phyloP scores from a whole-genome alignment of 2,888 invertebrate species.

The Mythimna vitellina region DNA sequence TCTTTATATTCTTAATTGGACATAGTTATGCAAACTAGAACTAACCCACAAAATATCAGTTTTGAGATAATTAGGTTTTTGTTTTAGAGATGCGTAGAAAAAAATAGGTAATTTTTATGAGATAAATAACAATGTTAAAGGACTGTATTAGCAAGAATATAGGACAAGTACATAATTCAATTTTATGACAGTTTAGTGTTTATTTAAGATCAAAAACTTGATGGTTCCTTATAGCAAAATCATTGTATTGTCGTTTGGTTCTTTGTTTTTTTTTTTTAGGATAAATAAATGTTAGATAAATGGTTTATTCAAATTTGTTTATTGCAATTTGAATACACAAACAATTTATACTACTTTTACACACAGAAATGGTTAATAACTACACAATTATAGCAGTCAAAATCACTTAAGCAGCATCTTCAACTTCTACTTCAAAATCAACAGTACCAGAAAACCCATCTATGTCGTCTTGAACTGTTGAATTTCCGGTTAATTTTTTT shows the following conservation, averaged over 20 bases:
- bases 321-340: not conserved
- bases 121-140: not conserved
- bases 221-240: constrained; percentile 8
- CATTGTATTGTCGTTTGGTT: not conserved
- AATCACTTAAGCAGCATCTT: not conserved
- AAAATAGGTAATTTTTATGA: not conserved
- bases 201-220: not conserved
- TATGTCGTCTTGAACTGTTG: constrained; percentile 2
- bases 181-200: constrained; percentile 8
- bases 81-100: constrained; percentile 1
- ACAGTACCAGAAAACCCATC: constrained; percentile 7
- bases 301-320: not conserved
- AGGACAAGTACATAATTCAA: not conserved
- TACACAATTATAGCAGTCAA: not conserved
- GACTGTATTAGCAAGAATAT: not conserved
- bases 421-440: constrained; percentile 1
- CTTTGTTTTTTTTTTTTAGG: constrained; percentile 6
- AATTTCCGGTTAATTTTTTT: constrained; percentile 2
- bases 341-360: not conserved
- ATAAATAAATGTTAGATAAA: not conserved
- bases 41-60: constrained; percentile 4
- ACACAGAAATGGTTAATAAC: no score
- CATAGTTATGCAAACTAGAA: constrained; percentile 3
- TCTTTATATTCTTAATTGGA: no score
- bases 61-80: constrained; percentile 6